Base-by-base conservation (phyloP, 2,113 vertebrate species). In the Myiozetetes cayanensis region DNA sequence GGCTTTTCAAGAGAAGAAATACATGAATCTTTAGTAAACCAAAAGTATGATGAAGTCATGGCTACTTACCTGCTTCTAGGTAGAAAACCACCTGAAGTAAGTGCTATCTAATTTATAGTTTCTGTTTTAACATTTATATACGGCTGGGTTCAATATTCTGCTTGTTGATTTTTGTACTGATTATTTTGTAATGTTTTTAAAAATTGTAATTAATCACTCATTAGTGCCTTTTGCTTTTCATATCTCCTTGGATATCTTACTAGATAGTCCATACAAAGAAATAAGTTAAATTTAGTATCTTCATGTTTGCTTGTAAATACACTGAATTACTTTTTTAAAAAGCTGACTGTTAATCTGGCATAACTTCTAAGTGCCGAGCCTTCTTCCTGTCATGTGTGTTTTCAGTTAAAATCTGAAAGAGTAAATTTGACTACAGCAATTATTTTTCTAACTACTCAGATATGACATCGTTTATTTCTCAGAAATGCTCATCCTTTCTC, bases 21-120 rank as follows among this genome's bases (percentile, higher is more conserved):
- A 96, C 99, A 98, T 39, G 99, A 99, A 20, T 98, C 99, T 76
- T 98, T 99, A 96, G 97, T 99, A 88, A 98, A 96, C 92, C 99
- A 99, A 97, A 99, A 99, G 97, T 99, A 99, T 0, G 98, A 99
- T 88, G 99, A 99, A 90, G 98, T 99, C 89, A 99, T 99, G 99
- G 99, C 99, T 84, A 99, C 99, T 52, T 99, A 99, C 20, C 97
- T 99, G 85, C 98, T 99, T 73, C 96, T 99, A 85, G 99, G 99
- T 84, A 98, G 99, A 98, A 99, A 99, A 98, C 98, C 99, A 87
- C 98, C 99, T 33, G 99, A 99, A 98, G 99, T 98, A 98, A 98
- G 98, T 96, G 52, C 50, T 65, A 25, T 66, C 49, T 72, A 67
- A 49, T 61, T 81, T 84, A 67, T 13, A 14, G 62, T 31, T 87